Percentiles rank a stretch among this genome's conserved stretches.
phyloP scores from a whole-genome alignment of 2,113 vertebrate genomes.

The Ursus arctos region DNA sequence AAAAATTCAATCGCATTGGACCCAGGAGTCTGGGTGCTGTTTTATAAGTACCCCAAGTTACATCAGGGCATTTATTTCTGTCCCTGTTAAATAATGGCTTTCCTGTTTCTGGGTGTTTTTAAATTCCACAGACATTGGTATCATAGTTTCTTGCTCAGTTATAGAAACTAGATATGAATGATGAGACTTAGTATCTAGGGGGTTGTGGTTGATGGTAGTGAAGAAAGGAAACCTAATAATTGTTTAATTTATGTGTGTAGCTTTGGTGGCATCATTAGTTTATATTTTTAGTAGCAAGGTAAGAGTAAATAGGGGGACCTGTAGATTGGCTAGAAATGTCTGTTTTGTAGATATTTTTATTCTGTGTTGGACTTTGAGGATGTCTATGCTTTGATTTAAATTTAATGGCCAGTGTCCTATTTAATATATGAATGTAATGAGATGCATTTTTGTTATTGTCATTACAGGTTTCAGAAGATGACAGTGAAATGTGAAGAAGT shows the following conservation, averaged over 20 bases:
- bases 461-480: conserved; percentile 81
- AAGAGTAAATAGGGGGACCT: conserved; percentile 15
- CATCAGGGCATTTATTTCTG: neutral
- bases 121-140: neutral
- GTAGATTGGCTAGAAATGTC: neutral
- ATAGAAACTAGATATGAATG: conserved; percentile 5
- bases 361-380: neutral
- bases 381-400: conserved; percentile 11
- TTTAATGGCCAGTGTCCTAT: neutral
- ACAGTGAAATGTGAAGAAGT: conserved; percentile 58
- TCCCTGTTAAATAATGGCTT: conserved; percentile 11
- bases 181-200: conserved; percentile 17
- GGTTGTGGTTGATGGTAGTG: neutral
- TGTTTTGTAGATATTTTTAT: neutral
- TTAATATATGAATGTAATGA: conserved; percentile 39
- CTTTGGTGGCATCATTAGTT: neutral
- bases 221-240: conserved; percentile 31
- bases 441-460: conserved; percentile 63
- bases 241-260: neutral
- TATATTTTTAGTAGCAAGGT: neutral
- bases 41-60: neutral
- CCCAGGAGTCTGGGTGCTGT: neutral
- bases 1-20: neutral
- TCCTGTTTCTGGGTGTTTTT: conserved; percentile 51
- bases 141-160: conserved; percentile 34